Percentiles rank a stretch among this genome's conserved stretches.
Evolutionary conservation across 2,888 invertebrate species (phyloP).

Genomic region (Drosophila multiciliata): DNA sequence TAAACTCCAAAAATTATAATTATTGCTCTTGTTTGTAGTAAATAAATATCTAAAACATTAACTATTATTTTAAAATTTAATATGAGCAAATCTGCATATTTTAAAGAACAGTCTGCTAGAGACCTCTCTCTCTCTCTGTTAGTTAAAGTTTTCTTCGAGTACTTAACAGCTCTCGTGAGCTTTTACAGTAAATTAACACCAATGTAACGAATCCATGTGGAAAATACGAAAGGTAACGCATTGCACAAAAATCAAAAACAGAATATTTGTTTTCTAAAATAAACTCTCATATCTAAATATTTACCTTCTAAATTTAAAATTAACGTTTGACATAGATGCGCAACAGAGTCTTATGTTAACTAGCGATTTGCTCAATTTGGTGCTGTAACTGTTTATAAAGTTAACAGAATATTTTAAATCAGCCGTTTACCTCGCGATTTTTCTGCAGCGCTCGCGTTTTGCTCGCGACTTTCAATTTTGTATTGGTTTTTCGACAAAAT

Average conservation of each 20-base stretch:
- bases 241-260: background rate
- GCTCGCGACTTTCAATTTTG: background rate
- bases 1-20: background rate
- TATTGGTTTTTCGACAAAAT: background rate
- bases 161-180: constrained; percentile 29
- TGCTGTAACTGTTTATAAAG: background rate
- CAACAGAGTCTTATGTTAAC: background rate
- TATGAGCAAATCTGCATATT: background rate
- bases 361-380: background rate
- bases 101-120: constrained; percentile 1
- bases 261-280: background rate
- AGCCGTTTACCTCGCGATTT: constrained; percentile 10
- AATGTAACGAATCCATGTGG: background rate
- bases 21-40: background rate
- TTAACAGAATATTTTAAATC: background rate
- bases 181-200: background rate
- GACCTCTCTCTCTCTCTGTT: background rate
- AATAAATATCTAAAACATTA: background rate
- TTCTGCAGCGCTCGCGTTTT: background rate
- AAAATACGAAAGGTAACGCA: background rate
- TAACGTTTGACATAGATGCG: background rate
- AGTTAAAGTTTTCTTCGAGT: background rate
- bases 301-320: background rate
- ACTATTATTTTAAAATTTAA: background rate
- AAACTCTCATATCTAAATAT: background rate